Evolutionary conservation across 1,140 invertebrate species (phyloP).

Genomic region (Drosophila pectinifera): DNA sequence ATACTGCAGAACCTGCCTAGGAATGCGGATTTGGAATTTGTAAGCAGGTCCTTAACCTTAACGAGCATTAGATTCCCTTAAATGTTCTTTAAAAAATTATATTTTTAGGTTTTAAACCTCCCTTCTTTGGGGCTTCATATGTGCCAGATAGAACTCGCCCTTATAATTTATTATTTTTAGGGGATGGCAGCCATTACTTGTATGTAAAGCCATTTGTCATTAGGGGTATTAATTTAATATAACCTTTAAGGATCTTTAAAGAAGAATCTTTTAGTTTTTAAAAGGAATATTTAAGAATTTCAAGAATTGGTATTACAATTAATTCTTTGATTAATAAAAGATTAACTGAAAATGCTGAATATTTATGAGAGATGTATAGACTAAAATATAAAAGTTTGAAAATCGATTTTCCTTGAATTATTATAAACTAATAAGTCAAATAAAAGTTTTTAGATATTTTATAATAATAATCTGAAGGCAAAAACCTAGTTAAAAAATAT

Average conservation of each 20-base stretch:
- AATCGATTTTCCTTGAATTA: too few species aligned
- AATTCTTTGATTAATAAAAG: too few species aligned
- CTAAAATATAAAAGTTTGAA: too few species aligned
- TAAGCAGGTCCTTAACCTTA: conserved; percentile 5
- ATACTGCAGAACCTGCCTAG: conserved; percentile 6
- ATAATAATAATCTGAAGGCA: too few species aligned
- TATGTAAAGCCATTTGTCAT: not conserved
- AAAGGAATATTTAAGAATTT: not conserved
- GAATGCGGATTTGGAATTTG: conserved; percentile 30
- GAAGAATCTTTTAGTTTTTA: not conserved
- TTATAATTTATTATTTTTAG: not conserved
- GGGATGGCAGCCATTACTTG: conserved; percentile 6
- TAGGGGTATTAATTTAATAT: not conserved
- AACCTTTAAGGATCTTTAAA: not conserved
- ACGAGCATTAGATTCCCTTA: not conserved
- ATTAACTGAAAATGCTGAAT: too few species aligned
- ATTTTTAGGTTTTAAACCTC: not conserved
- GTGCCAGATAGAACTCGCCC: not conserved
- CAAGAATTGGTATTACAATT: too few species aligned
- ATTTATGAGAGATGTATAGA: too few species aligned
- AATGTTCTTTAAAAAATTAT: not conserved
- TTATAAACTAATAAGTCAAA: too few species aligned
- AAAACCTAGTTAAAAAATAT: too few species aligned
- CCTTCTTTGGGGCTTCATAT: not conserved
- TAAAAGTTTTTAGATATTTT: too few species aligned